phyloP scores from a whole-genome alignment of 1,140 invertebrate genomes.

The Cydia pomonella region DNA sequence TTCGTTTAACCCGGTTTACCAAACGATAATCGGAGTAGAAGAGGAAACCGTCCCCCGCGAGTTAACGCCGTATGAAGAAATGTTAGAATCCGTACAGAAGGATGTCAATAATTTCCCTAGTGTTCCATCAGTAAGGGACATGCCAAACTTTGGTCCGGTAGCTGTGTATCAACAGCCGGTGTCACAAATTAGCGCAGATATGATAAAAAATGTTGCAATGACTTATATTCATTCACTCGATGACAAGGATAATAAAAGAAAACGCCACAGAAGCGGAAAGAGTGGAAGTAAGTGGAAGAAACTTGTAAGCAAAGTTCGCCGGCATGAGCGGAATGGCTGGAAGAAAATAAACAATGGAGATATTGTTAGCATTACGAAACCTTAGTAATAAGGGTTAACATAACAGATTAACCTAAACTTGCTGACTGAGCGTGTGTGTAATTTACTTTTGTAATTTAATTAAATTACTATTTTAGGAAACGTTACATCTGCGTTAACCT shows the following conservation, averaged over 20 bases:
- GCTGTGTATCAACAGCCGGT: slow-evolving; percentile 64
- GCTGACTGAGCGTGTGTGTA: no score
- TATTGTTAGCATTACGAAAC: slow-evolving; percentile 15
- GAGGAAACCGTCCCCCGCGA: background rate
- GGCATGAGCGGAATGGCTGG: slow-evolving; percentile 5
- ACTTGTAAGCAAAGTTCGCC: background rate
- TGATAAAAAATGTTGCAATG: slow-evolving; percentile 55
- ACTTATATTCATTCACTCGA: slow-evolving; percentile 41
- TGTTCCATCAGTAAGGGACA: slow-evolving; percentile 46
- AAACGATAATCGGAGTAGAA: slow-evolving; percentile 12
- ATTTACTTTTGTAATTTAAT: no score
- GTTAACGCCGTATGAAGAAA: slow-evolving; percentile 46
- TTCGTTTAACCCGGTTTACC: background rate
- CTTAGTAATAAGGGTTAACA: background rate
- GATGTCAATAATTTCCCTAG: slow-evolving; percentile 55
- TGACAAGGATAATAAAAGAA: slow-evolving; percentile 35
- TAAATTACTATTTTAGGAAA: no score
- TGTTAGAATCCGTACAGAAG: slow-evolving; percentile 51
- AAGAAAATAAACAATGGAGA: slow-evolving; percentile 15
- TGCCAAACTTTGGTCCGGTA: slow-evolving; percentile 55
- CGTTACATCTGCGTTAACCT: no score
- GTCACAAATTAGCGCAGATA: slow-evolving; percentile 54
- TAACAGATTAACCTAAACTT: background rate
- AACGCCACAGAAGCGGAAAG: background rate
- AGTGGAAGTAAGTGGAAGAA: background rate